Evolutionary conservation across 2,113 vertebrate species (phyloP).

Genomic region (Anolis carolinensis): DNA sequence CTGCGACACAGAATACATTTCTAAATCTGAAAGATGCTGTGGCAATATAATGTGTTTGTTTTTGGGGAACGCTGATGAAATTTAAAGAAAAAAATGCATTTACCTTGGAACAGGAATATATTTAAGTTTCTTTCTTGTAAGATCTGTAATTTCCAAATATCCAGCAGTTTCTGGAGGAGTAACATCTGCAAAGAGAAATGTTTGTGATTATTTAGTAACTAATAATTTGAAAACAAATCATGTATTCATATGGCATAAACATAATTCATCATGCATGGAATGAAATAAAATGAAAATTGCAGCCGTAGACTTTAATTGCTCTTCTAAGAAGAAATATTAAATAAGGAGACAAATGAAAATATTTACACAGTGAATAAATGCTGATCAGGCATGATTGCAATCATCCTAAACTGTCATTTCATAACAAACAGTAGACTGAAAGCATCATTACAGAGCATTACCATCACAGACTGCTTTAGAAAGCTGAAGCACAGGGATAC

Average conservation of each 20-base stretch:
- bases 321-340: background rate
- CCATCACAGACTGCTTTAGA: constrained; percentile 18
- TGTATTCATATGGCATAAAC: constrained; percentile 32
- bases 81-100: constrained; percentile 53
- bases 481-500: constrained; percentile 11
- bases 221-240: constrained; percentile 31
- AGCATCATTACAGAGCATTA: background rate
- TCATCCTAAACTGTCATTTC: constrained; percentile 32
- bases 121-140: constrained; percentile 92
- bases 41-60: background rate
- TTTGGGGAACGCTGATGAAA: constrained; percentile 12
- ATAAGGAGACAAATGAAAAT: constrained; percentile 33
- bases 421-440: constrained; percentile 10
- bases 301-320: constrained; percentile 38
- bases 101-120: constrained; percentile 95
- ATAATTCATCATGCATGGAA: constrained; percentile 44
- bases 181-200: constrained; percentile 78
- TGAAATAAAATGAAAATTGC: constrained; percentile 35
- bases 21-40: constrained; percentile 12
- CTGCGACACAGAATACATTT: background rate
- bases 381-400: constrained; percentile 18
- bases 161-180: constrained; percentile 86
- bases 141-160: constrained; percentile 94
- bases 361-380: constrained; percentile 39
- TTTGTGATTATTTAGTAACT: constrained; percentile 26